Evolutionary conservation across 1,140 invertebrate species (phyloP), one percentile per base, ranked within the genome.

Genomic region (Aradophagus sp.): DNA sequence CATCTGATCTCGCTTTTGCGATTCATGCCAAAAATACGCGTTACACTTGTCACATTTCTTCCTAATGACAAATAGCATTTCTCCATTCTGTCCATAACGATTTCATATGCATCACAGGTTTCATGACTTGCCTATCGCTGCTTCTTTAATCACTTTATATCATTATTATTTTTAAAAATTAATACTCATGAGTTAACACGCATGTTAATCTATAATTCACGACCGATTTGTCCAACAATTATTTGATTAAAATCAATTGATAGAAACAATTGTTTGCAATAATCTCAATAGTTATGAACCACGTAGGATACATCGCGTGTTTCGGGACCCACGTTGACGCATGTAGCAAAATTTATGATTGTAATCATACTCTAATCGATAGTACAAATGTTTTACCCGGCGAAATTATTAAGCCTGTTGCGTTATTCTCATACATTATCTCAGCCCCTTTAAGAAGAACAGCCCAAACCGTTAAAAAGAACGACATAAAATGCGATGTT

Each of bases 1-100:
- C 73, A 71, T 75, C 75, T 74, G 62, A 78, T 82, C 74, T 66
- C 62, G 6, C 53, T 70, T 70, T 56, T 48, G 35, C 70, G 32
- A 66, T 41, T 65, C 59, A 63, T 53, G 20, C 59, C 53, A 52
- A 23, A 52, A 56, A 29, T 23, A 39, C 31, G 23, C 23, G 20
- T 29, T 55, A 61, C 58, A 65, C 48, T 55, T 59, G 65, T 69
- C 67, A 41, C 44, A 59, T 41, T 63, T 42, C 17, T n/a, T 58
- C 26, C 62, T 65, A 66, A 71, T 70, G 69, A 73, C 61, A 53
- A 67, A 59, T 75, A 58, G 27, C 53, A 16, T 71, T 52, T 58
- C 39, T 52, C 59, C 52, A 38, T 55, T 35, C 52, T 35, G 16
- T 36, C 35, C 16, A n/a, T 8, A 5, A 44, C 11, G 13, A 50